Evolutionary conservation across 2,797 vertebrate species (phyloP).

Genomic region (Eidolon dupreanum): DNA sequence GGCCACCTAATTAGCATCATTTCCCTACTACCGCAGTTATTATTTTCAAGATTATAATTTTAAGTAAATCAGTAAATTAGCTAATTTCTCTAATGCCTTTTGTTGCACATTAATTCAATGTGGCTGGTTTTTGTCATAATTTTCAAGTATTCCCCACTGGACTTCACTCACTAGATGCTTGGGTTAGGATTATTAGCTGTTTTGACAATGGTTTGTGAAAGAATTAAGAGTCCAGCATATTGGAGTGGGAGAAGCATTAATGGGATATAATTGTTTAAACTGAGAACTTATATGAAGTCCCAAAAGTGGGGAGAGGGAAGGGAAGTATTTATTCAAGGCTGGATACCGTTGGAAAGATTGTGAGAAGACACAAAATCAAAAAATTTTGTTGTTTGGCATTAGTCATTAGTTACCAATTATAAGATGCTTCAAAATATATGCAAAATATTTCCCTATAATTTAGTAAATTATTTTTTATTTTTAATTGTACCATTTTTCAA

Average conservation of each 20-base stretch:
- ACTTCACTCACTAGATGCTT: neutral
- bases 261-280: neutral
- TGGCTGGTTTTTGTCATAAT: conserved; percentile 49
- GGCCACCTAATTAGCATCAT: conserved; percentile 54
- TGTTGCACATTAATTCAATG: neutral
- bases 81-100: conserved; percentile 58
- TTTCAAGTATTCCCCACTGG: neutral
- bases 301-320: neutral
- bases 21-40: conserved; percentile 55
- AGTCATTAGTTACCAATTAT: neutral
- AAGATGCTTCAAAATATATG: neutral
- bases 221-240: neutral
- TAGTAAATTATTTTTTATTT: conserved; percentile 38
- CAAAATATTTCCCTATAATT: conserved; percentile 7
- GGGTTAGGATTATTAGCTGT: neutral
- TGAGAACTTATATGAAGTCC: neutral
- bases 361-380: neutral
- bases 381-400: neutral
- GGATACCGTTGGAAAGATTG: neutral
- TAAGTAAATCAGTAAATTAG: conserved; percentile 62
- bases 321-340: neutral
- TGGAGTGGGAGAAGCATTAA: neutral
- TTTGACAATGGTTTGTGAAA: neutral
- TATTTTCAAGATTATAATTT: conserved; percentile 63
- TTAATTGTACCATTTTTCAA: neutral